These are phyloP conservation scores for Arnoldichthys spilopterus DNA, from an alignment of 2,797 vertebrate genomes.

Conservation along the genomic window DNA sequence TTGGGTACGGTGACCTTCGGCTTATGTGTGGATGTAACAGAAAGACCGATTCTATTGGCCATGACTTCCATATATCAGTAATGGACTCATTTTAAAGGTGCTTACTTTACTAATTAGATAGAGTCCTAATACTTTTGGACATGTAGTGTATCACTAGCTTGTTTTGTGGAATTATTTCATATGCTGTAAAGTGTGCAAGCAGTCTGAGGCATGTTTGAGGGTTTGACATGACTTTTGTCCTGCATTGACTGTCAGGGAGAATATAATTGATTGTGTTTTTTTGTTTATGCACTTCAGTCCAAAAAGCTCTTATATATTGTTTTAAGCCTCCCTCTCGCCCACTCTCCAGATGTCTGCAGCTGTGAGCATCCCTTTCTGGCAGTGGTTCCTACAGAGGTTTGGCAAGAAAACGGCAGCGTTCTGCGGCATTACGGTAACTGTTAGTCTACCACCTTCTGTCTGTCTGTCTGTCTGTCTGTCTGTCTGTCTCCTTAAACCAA, in stretches of 20 bases:
- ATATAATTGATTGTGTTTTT: slow-evolving; percentile 1
- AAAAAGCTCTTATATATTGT: slow-evolving; percentile 13
- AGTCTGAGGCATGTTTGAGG: not conserved
- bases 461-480: slow-evolving; percentile 18
- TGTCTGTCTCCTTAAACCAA: not conserved
- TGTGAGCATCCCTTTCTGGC: slow-evolving; percentile 93
- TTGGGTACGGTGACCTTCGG: no score
- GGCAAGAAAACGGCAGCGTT: slow-evolving; percentile 92
- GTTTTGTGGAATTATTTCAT: not conserved
- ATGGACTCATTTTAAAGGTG: not conserved
- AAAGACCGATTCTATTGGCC: not conserved
- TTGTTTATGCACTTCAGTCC: slow-evolving; percentile 4
- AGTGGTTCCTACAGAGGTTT: slow-evolving; percentile 90
- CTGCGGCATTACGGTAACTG: slow-evolving; percentile 89
- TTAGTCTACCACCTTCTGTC: not conserved
- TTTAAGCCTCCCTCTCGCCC: slow-evolving; percentile 11
- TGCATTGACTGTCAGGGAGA: not conserved
- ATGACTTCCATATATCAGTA: not conserved
- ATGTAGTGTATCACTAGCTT: not conserved
- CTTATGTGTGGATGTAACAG: no score
- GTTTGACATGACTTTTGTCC: not conserved
- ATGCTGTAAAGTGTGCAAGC: not conserved
- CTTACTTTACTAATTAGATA: not conserved
- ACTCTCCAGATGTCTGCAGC: slow-evolving; percentile 86
- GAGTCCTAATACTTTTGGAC: not conserved